These are phyloP conservation scores for Clarias magur DNA, from an alignment of 2,113 vertebrate genomes.

Conservation along the genomic window DNA sequence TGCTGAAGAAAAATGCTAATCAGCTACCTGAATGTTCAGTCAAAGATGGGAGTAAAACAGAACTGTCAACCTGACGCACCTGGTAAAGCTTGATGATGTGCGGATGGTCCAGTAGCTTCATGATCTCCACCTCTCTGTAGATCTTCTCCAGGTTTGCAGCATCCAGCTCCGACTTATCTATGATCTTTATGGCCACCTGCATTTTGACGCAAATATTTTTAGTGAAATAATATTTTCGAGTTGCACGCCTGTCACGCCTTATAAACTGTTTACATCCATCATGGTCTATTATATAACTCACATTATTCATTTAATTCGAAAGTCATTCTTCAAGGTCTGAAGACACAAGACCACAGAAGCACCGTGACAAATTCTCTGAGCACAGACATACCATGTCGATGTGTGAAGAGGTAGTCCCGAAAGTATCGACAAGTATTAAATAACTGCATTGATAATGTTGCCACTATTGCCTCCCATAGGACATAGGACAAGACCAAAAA, in stretches of 20 bases:
- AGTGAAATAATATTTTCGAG: background rate
- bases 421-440: background rate
- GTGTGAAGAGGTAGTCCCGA: background rate
- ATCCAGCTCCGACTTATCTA: conserved; percentile 96
- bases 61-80: conserved; percentile 59
- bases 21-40: background rate
- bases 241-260: background rate
- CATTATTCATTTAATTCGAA: background rate
- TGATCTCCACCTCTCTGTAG: conserved; percentile 96
- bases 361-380: background rate
- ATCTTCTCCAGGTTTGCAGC: conserved; percentile 96
- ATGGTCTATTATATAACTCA: background rate
- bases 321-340: background rate
- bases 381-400: background rate
- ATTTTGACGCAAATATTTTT: background rate
- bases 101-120: conserved; percentile 96
- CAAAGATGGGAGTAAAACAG: background rate
- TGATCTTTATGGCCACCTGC: conserved; percentile 99
- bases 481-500: background rate
- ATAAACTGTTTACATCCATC: background rate
- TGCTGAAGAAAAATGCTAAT: background rate
- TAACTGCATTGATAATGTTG: background rate
- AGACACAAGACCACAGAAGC: background rate
- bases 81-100: conserved; percentile 99
- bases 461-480: background rate